These are phyloP conservation scores for Drosophila neotestacea DNA, from an alignment of 2,888 invertebrate species.

Conservation along the genomic window DNA sequence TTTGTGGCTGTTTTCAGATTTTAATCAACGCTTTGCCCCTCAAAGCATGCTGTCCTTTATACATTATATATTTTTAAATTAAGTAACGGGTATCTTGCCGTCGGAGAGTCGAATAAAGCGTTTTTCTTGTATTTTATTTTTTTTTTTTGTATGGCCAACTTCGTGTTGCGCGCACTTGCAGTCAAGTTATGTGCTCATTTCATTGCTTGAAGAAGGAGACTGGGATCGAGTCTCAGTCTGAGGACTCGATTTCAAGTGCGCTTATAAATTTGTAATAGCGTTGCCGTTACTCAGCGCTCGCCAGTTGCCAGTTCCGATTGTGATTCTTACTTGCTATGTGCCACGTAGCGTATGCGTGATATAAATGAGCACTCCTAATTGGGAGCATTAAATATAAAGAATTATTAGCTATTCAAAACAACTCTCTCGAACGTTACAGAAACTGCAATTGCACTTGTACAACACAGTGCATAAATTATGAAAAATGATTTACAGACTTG, in stretches of 20 bases:
- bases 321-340: slow-evolving; percentile 36
- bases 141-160: slow-evolving; percentile 69
- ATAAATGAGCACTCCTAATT: slow-evolving; percentile 51
- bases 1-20: too few relatives aligned
- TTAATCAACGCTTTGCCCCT: too few relatives aligned
- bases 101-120: too few relatives aligned
- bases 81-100: too few relatives aligned
- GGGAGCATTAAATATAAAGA: slow-evolving; percentile 69
- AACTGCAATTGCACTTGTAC: slow-evolving; percentile 41
- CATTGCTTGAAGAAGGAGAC: slow-evolving; percentile 33
- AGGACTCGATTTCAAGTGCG: slow-evolving; percentile 58
- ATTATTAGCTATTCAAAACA: slow-evolving; percentile 53
- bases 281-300: slow-evolving; percentile 17
- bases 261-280: slow-evolving; percentile 78
- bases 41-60: too few relatives aligned
- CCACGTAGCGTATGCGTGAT: slow-evolving; percentile 64
- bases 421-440: neutral
- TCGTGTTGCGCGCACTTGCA: slow-evolving; percentile 53
- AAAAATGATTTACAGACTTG: slow-evolving; percentile 72
- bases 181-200: slow-evolving; percentile 75
- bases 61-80: too few relatives aligned
- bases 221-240: neutral
- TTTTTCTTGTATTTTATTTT: neutral
- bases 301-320: slow-evolving; percentile 17
- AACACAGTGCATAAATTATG: slow-evolving; percentile 70